Conservation (phyloP, 1,140 invertebrate genomes). For the Cylas formicarius region DNA sequence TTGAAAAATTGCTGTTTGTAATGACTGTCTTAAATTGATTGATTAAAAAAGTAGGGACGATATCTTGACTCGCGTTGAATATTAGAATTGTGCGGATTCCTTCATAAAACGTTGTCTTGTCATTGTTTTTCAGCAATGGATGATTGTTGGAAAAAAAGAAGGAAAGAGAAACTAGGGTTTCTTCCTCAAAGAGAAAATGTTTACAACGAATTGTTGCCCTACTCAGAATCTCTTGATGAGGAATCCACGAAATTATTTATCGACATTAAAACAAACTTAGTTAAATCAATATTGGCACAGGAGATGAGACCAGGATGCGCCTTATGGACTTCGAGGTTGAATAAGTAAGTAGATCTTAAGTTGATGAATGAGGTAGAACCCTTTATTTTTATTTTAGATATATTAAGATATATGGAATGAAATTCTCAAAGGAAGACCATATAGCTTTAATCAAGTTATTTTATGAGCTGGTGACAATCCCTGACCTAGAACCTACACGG, state of each 20-base stretch:
- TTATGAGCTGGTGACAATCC: conserved; percentile 68
- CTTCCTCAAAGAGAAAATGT: conserved; percentile 56
- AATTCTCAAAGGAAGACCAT: conserved; percentile 88
- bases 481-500: conserved; percentile 66
- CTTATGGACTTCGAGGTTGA: conserved; percentile 55
- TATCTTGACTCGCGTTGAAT: no score
- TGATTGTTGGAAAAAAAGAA: conserved; percentile 25
- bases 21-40: no score
- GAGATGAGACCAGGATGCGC: conserved; percentile 61
- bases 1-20: no score
- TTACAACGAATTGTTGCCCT: conserved; percentile 61
- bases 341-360: conserved; percentile 46
- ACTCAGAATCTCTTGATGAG: conserved; percentile 54
- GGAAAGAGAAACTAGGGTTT: conserved; percentile 33
- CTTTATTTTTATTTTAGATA: conserved; percentile 53
- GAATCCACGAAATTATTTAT: conserved; percentile 54
- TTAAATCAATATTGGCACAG: conserved; percentile 55
- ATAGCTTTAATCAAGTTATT: conserved; percentile 77
- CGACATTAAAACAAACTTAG: conserved; percentile 63
- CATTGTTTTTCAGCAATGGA: no score
- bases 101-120: no score
- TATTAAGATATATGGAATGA: conserved; percentile 73
- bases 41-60: no score
- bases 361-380: not conserved
- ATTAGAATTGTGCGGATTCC: no score